Evolutionary conservation across 2,113 vertebrate genomes (phyloP), one percentile per base, ranked within the genome.

Genomic region (Eira barbara): DNA sequence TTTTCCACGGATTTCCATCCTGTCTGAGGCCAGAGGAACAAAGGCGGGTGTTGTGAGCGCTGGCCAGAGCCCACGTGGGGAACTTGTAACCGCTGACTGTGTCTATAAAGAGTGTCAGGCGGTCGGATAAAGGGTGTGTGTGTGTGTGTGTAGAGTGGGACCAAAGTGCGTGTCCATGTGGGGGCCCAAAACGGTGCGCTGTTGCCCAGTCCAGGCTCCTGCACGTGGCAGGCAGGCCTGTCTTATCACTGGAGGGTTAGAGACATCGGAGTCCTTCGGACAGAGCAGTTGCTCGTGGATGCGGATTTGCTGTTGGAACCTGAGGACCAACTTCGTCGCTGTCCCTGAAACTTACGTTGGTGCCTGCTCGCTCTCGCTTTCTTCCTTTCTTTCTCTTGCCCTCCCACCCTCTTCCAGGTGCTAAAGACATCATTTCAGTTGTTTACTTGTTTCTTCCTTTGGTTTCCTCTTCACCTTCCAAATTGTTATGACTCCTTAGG

Each of bases 1-100:
- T 98, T 98, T 89, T 95, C 97, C 98, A 97, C 49, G n/a, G 27
- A 61, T 98, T 88, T 71, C 78, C 0, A 36, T 65, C 84, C 69
- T 57, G 15, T 34, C 36, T 4, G 0, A 6, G 82, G 83, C 94
- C 80, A 18, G 49, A 83, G 97, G 97, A 98, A 98, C 98, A 98
- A 98, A 98, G 98, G 69, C 79, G 2, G 15, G 59, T 65, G 59
- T 63, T 47, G 6, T 4, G 78, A 49, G 11, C 0, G 0, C 0
- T 0, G 10, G 0, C 83, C 11, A 12, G 36, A 13, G 52, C 45
- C 85, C 81, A 8, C 9, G 3, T 59, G 94, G 45, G 49, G 59
- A 65, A 73, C 17, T 4, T 25, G 63, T 61, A 5, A 10, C 39
- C 20, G 29, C 12, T 45, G 6, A 10, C 45, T 23, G 6, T 47